Conservation (phyloP, 2,113 vertebrate species). For the Hippolais icterina region DNA sequence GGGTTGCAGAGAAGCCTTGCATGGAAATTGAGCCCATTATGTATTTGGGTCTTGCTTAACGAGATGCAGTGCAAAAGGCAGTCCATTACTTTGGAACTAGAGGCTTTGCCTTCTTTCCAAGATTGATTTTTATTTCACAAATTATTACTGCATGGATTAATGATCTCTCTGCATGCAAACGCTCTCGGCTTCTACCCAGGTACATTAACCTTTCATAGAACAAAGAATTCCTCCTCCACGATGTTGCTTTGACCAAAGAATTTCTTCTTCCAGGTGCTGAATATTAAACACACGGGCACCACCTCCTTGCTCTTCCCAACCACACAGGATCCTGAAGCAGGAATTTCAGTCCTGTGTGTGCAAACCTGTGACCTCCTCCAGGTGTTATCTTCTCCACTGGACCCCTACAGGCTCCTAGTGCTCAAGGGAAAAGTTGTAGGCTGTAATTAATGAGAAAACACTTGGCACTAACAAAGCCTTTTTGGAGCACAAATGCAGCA, state of each 20-base stretch:
- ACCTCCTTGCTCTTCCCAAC: background rate
- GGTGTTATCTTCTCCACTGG: background rate
- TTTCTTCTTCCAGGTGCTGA: conserved; percentile 4
- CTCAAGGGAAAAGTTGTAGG: background rate
- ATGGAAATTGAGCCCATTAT: conserved; percentile 70
- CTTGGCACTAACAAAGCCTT: background rate
- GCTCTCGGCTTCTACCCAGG: conserved; percentile 60
- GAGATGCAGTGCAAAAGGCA: conserved; percentile 59
- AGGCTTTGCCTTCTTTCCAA: conserved; percentile 66
- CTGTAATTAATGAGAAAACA: background rate
- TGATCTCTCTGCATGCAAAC: conserved; percentile 65
- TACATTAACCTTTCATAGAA: conserved; percentile 68
- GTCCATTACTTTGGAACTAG: conserved; percentile 69
- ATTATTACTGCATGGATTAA: conserved; percentile 73
- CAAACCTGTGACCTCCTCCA: background rate
- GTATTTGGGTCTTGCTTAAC: conserved; percentile 74
- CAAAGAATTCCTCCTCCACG: conserved; percentile 43
- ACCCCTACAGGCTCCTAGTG: background rate
- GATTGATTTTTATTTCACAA: conserved; percentile 75
- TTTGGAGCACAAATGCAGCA: background rate
- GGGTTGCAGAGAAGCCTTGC: conserved; percentile 32
- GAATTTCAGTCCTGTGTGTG: background rate
- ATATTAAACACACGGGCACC: background rate
- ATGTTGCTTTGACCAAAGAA: conserved; percentile 22
- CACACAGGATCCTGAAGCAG: background rate